These are phyloP conservation scores for Andrena camellia DNA, from an alignment of 2,888 invertebrate species.

Conservation along the genomic window DNA sequence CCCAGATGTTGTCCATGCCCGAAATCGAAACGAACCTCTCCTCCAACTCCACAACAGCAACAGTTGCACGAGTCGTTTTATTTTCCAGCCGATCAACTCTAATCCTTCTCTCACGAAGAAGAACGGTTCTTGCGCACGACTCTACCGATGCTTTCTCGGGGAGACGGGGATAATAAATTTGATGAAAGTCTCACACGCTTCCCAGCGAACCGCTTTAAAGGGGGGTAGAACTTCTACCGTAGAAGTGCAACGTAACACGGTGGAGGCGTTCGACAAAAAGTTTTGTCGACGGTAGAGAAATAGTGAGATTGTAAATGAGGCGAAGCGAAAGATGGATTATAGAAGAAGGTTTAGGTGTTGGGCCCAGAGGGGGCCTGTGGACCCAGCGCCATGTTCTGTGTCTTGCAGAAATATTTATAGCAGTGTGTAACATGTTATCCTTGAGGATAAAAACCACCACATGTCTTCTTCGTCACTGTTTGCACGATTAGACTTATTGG, in stretches of 20 bases:
- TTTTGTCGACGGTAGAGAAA: no score
- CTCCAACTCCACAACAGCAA: background rate
- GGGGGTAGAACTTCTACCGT: background rate
- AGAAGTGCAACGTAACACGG: constrained; percentile 36
- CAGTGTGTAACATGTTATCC: no score
- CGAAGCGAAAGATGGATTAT: no score
- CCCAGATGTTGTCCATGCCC: background rate
- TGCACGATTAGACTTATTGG: no score
- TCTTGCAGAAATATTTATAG: no score
- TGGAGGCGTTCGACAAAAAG: constrained; percentile 36
- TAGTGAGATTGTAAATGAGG: no score
- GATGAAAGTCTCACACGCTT: constrained; percentile 3
- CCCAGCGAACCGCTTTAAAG: constrained; percentile 7
- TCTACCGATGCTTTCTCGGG: background rate
- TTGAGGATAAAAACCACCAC: no score
- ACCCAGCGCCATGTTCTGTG: no score
- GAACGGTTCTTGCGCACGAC: background rate
- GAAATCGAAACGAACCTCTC: background rate
- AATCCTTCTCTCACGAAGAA: constrained; percentile 14
- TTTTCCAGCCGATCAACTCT: background rate
- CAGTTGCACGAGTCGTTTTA: background rate
- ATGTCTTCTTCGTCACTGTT: no score
- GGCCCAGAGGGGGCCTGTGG: no score
- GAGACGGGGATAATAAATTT: constrained; percentile 38
- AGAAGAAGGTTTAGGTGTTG: no score